Evolutionary conservation across 2,888 invertebrate species (phyloP).

Genomic region (Drosophila cracens): DNA sequence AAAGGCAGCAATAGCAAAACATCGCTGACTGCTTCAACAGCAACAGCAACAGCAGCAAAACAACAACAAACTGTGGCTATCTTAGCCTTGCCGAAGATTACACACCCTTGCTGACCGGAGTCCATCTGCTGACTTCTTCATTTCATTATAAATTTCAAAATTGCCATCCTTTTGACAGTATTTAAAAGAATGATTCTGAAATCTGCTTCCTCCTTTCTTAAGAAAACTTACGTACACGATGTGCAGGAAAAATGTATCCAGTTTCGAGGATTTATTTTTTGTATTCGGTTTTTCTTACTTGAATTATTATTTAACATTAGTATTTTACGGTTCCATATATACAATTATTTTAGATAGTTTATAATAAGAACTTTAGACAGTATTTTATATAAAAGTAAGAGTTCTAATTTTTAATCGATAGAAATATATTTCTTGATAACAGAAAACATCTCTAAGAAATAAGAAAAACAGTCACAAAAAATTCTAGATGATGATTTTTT

Average conservation of each 20-base stretch:
- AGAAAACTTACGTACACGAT: not conserved
- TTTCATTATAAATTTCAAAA: not conserved
- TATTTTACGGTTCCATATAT: not conserved
- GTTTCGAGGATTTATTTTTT: not conserved
- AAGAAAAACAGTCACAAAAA: fast-evolving
- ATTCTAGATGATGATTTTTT: not conserved
- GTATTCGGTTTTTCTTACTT: not conserved
- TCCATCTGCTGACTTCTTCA: not conserved
- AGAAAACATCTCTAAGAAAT: not conserved
- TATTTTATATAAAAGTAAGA: not conserved
- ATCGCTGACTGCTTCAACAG: conserved; percentile 57
- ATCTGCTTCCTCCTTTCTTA: fast-evolving
- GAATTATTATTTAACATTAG: not conserved
- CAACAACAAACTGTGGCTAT: conserved; percentile 7
- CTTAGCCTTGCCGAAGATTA: not conserved
- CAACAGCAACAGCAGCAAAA: conserved; percentile 30
- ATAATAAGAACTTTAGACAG: not conserved
- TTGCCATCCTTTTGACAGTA: not conserved
- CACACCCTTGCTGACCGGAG: not conserved
- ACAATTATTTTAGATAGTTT: not conserved
- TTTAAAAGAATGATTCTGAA: not conserved
- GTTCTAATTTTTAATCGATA: fast-evolving
- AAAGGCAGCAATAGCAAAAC: conserved; percentile 67
- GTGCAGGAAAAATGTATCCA: not conserved
- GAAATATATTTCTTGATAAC: not conserved